phyloP scores from a whole-genome alignment of 2,113 vertebrate genomes.

The Vombatus ursinus region DNA sequence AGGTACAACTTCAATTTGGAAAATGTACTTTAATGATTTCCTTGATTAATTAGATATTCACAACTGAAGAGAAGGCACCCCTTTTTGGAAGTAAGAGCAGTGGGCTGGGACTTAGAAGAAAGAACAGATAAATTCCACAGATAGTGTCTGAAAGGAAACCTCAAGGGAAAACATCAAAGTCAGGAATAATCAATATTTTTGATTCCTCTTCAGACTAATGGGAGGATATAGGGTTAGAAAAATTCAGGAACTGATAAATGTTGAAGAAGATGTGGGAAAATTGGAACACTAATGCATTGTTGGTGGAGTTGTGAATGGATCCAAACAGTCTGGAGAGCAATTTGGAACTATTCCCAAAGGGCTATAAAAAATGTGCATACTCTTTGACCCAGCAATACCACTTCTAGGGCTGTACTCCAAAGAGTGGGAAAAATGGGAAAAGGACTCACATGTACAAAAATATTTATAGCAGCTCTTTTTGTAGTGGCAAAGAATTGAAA shows the following conservation, averaged over 20 bases:
- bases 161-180: conserved; percentile 64
- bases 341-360: too few species aligned
- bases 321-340: too few species aligned
- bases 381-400: too few species aligned
- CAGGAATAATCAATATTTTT: conserved; percentile 31
- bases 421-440: too few species aligned
- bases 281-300: too few species aligned
- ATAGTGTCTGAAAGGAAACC: conserved; percentile 46
- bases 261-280: too few species aligned
- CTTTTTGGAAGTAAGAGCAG: neutral
- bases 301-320: too few species aligned
- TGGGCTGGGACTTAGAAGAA: neutral
- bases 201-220: conserved; percentile 27
- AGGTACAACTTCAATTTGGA: neutral
- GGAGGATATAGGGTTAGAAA: conserved; percentile 58
- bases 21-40: neutral
- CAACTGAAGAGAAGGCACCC: neutral
- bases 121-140: conserved; percentile 46
- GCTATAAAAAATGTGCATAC: too few species aligned
- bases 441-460: too few species aligned
- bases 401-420: too few species aligned
- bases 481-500: too few species aligned
- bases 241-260: conserved; percentile 27
- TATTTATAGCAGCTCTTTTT: too few species aligned
- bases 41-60: neutral